Base-by-base conservation (phyloP, 2,113 vertebrate genomes). In the Corythoichthys haematopterus region DNA sequence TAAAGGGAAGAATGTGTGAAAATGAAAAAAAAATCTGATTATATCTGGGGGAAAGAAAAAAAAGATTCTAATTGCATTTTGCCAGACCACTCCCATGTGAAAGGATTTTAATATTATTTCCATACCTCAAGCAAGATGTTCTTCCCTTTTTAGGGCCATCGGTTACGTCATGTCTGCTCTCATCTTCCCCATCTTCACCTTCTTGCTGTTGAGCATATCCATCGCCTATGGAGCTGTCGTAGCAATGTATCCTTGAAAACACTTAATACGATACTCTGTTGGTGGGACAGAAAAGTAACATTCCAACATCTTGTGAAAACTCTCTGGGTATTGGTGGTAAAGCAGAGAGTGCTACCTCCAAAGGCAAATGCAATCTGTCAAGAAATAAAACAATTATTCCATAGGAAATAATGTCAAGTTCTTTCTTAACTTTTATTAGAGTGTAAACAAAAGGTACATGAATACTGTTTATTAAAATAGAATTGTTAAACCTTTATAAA, bases 131-230 rank as follows among this genome's bases (percentile, higher is more conserved):
- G 69, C 72, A 75, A 75, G 40, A 45, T 59, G 2, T 70, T 40
- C 71, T n/a, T 14, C 68, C n/a, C 80, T n/a, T n/a, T 68, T 11
- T 43, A 98, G 97, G 90, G 95, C 95, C 75, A 94, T 98, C 74
- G 88, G 94, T 70, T 93, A 92, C 77, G 92, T 98, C 78, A 96
- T 94, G 89, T 94, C 92, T 28, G 93, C 96, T 0, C 88, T 99
- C 74, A 86, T 97, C 84, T 99, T 96, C 82, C 97, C 97, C 1
- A 56, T 97, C 15, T 72, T 98, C 86, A 98, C 96, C 75, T 98
- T 97, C 87, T 68, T 94, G 66, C 92, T 99, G 40, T 88, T 98
- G 75, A 91, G 94, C 14, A 79, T 98, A 78, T 98, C 95, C 77
- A 94, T 98, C 70, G 92, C 93, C 51, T 99, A 99, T 85, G 95